Evolutionary conservation across 2,113 vertebrate genomes (phyloP), one percentile per base, ranked within the genome.

Genomic region (Malaclemys terrapin): DNA sequence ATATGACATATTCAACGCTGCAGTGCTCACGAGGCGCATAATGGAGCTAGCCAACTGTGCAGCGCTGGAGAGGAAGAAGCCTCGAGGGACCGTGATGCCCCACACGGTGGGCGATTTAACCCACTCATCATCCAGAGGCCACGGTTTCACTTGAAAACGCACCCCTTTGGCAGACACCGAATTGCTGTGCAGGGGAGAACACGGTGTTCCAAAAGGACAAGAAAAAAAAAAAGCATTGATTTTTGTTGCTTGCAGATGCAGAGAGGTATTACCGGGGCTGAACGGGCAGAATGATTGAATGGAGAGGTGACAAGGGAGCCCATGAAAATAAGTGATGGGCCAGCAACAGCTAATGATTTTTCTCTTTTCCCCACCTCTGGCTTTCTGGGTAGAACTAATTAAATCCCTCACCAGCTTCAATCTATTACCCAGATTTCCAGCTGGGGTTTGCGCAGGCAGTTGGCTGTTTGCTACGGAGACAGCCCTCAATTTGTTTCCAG

Each of bases 121-220:
- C n/a, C 53, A n/a, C 52, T 2, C 42, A 8, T 22, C 4, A n/a
- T 2, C 35, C 0, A 17, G 11, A 5, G 31, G 49, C 24, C 1
- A 3, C 3, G 0, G 4, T 69, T 49, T 42, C 38, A 42, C 31
- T 35, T n/a, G 14, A 35, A 69, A 69, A 19, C 8, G 2, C 16
- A 8, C 62, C 9, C 20, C 65, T 38, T 72, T 35, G 20, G 65
- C 65, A 69, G 35, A n/a, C 14, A 20, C 65, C 1, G 16, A 69
- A 38, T 35, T 5, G n/a, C 65, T 72, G 8, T 20, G 65, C 65
- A n/a, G 65, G 65, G 3, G 65, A 69, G 65, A 65, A n/a, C 35
- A 31, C 4, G 2, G 65, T n/a, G 65, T 69, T 69, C 65, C 17
- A 20, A 14, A 35, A 69, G 35, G 31, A 35, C 31, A 35, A 65